A percentile compares a stretch with the other conserved stretches of the same genome.
Evolutionary conservation across 2,888 invertebrate species (phyloP).

Genomic region (Pammene aurita): DNA sequence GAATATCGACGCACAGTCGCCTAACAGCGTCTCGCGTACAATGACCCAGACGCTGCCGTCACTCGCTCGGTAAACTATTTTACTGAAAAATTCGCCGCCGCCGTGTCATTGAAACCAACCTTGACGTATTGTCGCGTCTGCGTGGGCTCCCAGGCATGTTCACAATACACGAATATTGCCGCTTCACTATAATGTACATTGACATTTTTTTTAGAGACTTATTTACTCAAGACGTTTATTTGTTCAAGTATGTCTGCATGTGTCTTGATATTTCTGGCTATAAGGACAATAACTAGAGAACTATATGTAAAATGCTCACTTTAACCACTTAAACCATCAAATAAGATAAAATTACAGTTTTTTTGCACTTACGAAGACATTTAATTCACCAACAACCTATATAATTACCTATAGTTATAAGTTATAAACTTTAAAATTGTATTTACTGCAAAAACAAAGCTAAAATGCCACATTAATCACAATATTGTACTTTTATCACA

Average conservation of each 20-base stretch:
- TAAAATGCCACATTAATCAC: too few species aligned
- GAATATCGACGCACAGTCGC: conserved; percentile 29
- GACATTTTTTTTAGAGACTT: conserved; percentile 27
- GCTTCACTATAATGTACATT: conserved; percentile 61
- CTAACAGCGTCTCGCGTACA: conserved; percentile 60
- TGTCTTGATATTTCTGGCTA: not conserved
- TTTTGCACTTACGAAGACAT: too few species aligned
- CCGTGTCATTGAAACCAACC: conserved; percentile 78
- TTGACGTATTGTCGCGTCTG: conserved; percentile 79
- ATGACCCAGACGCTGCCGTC: conserved; percentile 82
- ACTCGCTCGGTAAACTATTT: conserved; percentile 78
- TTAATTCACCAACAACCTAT: too few species aligned
- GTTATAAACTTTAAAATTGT: too few species aligned
- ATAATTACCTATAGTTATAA: too few species aligned
- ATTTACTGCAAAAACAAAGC: too few species aligned
- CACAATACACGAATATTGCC: conserved; percentile 75
- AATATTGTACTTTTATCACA: too few species aligned
- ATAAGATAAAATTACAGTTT: too few species aligned
- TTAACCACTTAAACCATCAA: too few species aligned
- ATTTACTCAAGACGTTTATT: conserved; percentile 8
- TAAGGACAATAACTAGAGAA: too few species aligned
- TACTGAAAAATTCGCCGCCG: conserved; percentile 78
- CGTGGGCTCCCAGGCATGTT: conserved; percentile 72
- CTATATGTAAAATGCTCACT: too few species aligned
- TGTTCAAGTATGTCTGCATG: not conserved